phyloP scores from a whole-genome alignment of 1,140 invertebrate genomes.

The Sinella curviseta region DNA sequence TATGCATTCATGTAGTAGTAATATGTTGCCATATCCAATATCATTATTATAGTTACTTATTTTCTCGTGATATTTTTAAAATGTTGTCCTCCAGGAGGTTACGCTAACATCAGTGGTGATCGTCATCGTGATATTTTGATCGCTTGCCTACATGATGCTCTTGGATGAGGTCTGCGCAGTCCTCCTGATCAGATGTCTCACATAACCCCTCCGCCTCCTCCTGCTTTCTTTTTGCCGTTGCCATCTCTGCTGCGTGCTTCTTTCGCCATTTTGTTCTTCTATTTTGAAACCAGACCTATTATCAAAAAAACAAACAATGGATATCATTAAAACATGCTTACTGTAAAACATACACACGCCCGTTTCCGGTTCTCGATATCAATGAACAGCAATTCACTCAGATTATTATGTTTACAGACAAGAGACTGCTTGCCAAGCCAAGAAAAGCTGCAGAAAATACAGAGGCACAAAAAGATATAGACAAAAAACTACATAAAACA shows the following conservation, averaged over 20 bases:
- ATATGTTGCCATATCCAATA: no score
- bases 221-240: slow-evolving; percentile 93
- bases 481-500: no score
- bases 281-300: slow-evolving; percentile 99
- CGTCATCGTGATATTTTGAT: slow-evolving; percentile 53
- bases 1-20: no score
- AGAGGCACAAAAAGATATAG: background rate
- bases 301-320: slow-evolving; percentile 50
- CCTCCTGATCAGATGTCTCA: slow-evolving; percentile 65
- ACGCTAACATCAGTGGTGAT: slow-evolving; percentile 58
- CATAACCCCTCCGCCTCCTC: slow-evolving; percentile 81
- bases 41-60: no score
- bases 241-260: slow-evolving; percentile 98
- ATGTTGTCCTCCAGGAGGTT: no score
- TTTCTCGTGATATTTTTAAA: no score
- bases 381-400: background rate
- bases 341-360: no score
- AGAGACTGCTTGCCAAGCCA: no score
- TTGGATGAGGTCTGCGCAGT: slow-evolving; percentile 60
- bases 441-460: background rate
- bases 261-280: slow-evolving; percentile 98
- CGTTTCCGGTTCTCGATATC: slow-evolving; percentile 18
- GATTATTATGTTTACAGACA: no score
- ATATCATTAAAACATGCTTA: slow-evolving; percentile 13
- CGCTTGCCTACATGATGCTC: slow-evolving; percentile 60